Conservation (phyloP, 2,113 vertebrate genomes). For the Labeo catla region DNA sequence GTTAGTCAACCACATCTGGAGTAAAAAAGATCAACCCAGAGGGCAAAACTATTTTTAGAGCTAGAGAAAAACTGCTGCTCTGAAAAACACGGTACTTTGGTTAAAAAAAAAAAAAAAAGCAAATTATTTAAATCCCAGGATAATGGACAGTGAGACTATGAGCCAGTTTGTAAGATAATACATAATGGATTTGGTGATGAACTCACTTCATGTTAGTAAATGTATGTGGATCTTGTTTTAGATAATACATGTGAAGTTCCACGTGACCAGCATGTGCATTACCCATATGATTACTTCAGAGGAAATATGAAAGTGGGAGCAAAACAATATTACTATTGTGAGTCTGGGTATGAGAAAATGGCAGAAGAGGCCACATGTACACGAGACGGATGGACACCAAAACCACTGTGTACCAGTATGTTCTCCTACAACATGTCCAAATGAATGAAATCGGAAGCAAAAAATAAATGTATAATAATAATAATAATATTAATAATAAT, state of each 20-base stretch:
- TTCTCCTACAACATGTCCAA: no score
- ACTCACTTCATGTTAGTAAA: no score
- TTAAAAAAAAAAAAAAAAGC: no score
- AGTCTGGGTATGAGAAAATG: not conserved
- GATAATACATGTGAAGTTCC: not conserved
- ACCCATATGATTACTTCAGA: rapidly evolving
- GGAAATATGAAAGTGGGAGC: not conserved
- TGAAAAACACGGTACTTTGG: no score
- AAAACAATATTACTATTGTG: not conserved
- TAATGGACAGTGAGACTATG: no score
- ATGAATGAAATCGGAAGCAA: no score
- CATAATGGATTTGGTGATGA: rapidly evolving
- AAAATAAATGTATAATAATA: no score
- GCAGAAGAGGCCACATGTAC: not conserved
- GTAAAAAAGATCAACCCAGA: constrained; percentile 10
- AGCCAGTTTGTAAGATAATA: no score
- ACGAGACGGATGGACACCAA: constrained; percentile 14
- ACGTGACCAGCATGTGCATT: not conserved
- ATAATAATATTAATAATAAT: no score
- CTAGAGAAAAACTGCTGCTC: no score
- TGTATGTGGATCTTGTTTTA: not conserved
- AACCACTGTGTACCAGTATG: constrained; percentile 24
- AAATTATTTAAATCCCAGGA: no score
- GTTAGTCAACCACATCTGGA: rapidly evolving
- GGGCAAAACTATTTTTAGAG: no score